A percentile compares a stretch with the other conserved stretches of the same genome.
These are phyloP conservation scores for Aphodius granarius DNA, from an alignment of 2,888 invertebrate genomes.

Conservation along the genomic window DNA sequence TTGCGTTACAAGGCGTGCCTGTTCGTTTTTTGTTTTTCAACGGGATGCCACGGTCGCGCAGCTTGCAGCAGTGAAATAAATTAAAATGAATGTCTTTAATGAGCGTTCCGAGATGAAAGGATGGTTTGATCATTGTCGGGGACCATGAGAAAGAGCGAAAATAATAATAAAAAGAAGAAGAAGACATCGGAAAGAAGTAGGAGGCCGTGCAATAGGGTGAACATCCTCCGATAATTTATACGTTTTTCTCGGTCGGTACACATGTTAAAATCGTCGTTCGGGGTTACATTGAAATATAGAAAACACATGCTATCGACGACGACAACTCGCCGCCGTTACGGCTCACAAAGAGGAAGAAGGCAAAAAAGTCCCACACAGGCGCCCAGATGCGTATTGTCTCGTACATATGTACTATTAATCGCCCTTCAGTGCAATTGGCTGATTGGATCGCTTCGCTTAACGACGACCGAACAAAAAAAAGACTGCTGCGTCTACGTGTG, in stretches of 20 bases:
- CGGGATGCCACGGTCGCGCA: neutral
- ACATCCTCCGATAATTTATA: slow-evolving; percentile 10
- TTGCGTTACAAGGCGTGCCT: neutral
- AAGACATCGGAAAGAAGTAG: neutral
- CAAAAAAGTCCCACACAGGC: slow-evolving; percentile 22
- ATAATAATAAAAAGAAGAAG: neutral
- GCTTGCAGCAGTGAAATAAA: neutral
- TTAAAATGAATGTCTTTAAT: neutral
- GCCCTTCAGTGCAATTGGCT: neutral
- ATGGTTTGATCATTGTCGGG: neutral
- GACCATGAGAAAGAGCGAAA: neutral
- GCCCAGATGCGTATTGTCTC: slow-evolving; percentile 15
- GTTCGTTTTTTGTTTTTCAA: neutral
- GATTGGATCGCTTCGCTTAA: slow-evolving; percentile 2
- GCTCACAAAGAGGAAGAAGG: neutral
- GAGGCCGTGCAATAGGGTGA: neutral
- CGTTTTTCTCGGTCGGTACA: slow-evolving; percentile 16
- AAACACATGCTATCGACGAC: slow-evolving; percentile 31
- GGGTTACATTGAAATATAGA: slow-evolving; percentile 32
- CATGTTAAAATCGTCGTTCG: slow-evolving; percentile 30
- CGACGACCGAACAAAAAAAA: neutral
- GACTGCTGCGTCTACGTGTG: slow-evolving; percentile 4
- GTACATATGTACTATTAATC: slow-evolving; percentile 13
- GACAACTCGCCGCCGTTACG: neutral
- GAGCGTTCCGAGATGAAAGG: neutral